These are phyloP conservation scores for Takifugu rubripes DNA, from an alignment of 2,797 vertebrate species.

Conservation along the genomic window DNA sequence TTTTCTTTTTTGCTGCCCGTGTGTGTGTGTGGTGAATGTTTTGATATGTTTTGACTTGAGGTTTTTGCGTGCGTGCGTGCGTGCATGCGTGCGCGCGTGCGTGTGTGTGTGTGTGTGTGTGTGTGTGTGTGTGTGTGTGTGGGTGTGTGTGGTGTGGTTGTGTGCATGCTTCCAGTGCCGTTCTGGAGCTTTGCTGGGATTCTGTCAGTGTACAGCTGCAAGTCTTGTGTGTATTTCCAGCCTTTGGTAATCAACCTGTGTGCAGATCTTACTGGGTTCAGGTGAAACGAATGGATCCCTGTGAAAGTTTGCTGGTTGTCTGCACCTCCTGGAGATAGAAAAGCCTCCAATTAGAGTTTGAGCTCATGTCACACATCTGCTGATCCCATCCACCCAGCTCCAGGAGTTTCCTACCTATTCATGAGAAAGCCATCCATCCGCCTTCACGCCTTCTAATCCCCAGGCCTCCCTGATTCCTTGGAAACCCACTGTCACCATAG, in stretches of 20 bases:
- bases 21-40: slow-evolving; percentile 38
- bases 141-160: too few relatives aligned
- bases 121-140: too few relatives aligned
- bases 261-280: slow-evolving; percentile 33
- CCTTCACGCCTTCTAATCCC: slow-evolving; percentile 78
- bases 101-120: slow-evolving; percentile 27
- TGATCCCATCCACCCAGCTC: slow-evolving; percentile 72
- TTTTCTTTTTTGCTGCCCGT: slow-evolving; percentile 33
- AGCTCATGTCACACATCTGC: slow-evolving; percentile 74
- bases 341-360: slow-evolving; percentile 66
- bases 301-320: slow-evolving; percentile 33
- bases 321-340: slow-evolving; percentile 48
- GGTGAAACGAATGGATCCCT: slow-evolving; percentile 33
- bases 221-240: slow-evolving; percentile 6
- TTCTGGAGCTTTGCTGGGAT: slow-evolving; percentile 40
- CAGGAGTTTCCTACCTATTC: slow-evolving; percentile 80
- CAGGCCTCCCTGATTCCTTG: slow-evolving; percentile 75
- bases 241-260: slow-evolving; percentile 33
- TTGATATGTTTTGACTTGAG: slow-evolving; percentile 68
- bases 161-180: slow-evolving; percentile 25
- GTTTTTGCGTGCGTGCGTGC: slow-evolving; percentile 32
- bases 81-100: slow-evolving; percentile 28
- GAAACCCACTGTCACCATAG: slow-evolving; percentile 79
- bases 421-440: slow-evolving; percentile 78
- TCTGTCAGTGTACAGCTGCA: slow-evolving; percentile 48